Evolutionary conservation across 2,113 vertebrate genomes (phyloP).

Genomic region (Formicarius rufipectus): DNA sequence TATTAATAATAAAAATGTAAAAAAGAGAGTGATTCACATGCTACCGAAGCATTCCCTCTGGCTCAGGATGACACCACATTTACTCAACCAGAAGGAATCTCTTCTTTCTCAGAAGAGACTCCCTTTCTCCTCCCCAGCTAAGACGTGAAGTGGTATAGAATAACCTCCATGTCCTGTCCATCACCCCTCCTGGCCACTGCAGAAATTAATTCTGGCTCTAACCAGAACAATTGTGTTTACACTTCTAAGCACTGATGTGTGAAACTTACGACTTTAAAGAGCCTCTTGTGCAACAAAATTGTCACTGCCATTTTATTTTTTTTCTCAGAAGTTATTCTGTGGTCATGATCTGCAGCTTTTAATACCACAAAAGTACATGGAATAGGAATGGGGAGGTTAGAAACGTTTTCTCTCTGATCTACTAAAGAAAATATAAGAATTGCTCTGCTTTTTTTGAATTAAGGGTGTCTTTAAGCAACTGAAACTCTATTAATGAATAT

Average conservation of each 20-base stretch:
- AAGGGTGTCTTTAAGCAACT: neutral
- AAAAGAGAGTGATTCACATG: neutral
- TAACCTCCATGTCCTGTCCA: neutral
- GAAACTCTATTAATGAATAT: neutral
- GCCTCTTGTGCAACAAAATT: neutral
- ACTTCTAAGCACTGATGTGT: neutral
- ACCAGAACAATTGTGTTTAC: neutral
- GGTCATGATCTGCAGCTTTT: neutral
- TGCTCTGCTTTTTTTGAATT: neutral
- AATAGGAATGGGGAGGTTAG: neutral
- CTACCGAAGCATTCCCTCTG: neutral
- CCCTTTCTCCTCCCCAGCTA: neutral
- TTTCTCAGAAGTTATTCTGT: neutral
- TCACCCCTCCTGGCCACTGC: neutral
- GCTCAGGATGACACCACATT: rapidly evolving
- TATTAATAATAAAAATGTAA: neutral
- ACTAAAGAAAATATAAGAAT: neutral
- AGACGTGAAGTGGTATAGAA: neutral
- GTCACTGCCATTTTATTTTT: neutral
- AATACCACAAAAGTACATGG: neutral
- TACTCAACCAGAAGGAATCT: rapidly evolving
- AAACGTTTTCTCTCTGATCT: neutral
- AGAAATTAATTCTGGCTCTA: neutral
- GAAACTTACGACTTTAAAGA: neutral
- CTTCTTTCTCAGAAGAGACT: neutral